A percentile compares a stretch with the other conserved stretches of the same genome.
Evolutionary conservation across 1,140 invertebrate genomes (phyloP).

Genomic region (Zaprionus lachaisei): DNA sequence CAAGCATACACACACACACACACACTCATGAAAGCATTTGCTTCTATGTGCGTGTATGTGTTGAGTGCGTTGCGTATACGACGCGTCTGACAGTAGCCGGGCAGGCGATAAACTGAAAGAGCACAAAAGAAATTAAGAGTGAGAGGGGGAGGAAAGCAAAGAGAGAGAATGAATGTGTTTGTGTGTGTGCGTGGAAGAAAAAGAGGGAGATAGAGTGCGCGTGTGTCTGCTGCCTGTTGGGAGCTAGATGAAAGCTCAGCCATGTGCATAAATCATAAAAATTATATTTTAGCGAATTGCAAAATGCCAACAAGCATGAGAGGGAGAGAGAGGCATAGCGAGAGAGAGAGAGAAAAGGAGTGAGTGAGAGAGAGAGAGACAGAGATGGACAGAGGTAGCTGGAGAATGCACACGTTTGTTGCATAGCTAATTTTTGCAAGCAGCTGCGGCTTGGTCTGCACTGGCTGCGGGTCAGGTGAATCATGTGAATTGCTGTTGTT

Average conservation of each 20-base stretch:
- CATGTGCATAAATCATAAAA: conserved; percentile 49
- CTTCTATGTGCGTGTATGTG: neutral
- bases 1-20: conserved; percentile 9
- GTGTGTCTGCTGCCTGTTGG: neutral
- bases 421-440: conserved; percentile 31
- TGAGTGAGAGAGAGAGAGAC: neutral
- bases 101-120: conserved; percentile 38
- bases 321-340: neutral
- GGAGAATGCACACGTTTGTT: conserved; percentile 14
- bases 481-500: neutral
- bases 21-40: neutral
- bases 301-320: conserved; percentile 17
- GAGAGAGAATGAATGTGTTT: neutral
- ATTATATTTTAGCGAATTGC: conserved; percentile 43
- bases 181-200: neutral
- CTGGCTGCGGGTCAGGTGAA: conserved; percentile 6
- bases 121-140: conserved; percentile 43
- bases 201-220: neutral
- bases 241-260: conserved; percentile 32
- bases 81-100: conserved; percentile 30
- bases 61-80: conserved; percentile 43
- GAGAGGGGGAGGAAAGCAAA: neutral
- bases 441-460: conserved; percentile 1
- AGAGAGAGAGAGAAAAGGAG: neutral
- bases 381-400: neutral